Evolutionary conservation across 2,113 vertebrate genomes (phyloP).

Genomic region (Hemibagrus wyckioides): DNA sequence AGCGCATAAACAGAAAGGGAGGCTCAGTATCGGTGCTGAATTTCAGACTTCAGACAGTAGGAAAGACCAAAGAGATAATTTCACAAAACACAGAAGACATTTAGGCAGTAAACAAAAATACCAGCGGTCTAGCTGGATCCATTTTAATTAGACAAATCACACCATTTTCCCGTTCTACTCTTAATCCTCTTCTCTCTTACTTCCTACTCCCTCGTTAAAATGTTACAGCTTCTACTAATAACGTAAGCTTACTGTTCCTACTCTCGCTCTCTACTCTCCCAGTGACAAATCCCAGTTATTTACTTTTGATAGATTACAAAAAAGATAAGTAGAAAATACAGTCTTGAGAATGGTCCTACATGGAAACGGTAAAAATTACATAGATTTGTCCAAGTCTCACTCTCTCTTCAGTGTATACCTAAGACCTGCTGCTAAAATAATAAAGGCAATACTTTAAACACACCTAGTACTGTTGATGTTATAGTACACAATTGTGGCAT

Average conservation of each 20-base stretch:
- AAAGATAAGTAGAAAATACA: neutral
- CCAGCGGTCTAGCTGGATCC: constrained; percentile 52
- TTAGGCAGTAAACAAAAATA: constrained; percentile 65
- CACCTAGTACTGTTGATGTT: neutral
- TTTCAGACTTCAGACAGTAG: constrained; percentile 61
- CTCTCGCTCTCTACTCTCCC: neutral
- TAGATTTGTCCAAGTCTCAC: neutral
- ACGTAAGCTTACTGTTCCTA: neutral
- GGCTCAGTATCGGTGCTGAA: constrained; percentile 65
- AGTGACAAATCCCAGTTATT: constrained; percentile 4
- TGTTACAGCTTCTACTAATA: constrained; percentile 33
- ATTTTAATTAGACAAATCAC: constrained; percentile 64
- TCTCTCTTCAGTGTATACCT: neutral
- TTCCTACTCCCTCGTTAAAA: constrained; percentile 7
- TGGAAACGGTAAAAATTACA: neutral
- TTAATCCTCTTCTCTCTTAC: constrained; percentile 21
- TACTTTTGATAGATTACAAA: neutral
- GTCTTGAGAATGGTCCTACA: neutral
- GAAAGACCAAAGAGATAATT: constrained; percentile 37
- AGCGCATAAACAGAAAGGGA: constrained; percentile 60
- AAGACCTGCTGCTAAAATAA: neutral
- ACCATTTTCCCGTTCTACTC: constrained; percentile 45
- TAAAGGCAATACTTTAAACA: neutral
- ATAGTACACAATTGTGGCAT: neutral
- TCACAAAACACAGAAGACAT: constrained; percentile 57